These are phyloP conservation scores for Morelia viridis DNA, from an alignment of 2,797 vertebrate genomes.

Conservation along the genomic window DNA sequence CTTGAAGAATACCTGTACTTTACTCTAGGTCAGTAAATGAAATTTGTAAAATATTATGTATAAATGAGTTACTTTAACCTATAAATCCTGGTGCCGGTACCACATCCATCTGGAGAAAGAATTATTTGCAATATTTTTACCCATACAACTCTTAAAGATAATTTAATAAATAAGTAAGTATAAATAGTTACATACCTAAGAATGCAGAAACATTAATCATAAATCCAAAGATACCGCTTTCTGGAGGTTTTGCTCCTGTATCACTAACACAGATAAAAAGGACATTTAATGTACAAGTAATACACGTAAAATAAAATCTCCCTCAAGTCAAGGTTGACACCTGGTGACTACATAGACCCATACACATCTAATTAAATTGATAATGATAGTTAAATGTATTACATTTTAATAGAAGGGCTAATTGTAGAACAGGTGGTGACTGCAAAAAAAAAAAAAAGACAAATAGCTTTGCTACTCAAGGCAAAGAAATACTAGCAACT, in stretches of 20 bases:
- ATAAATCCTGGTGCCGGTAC: not conserved
- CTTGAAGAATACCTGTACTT: not conserved
- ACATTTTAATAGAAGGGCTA: not conserved
- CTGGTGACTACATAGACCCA: not conserved
- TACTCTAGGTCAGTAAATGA: not conserved
- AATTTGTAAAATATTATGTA: not conserved
- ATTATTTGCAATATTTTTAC: not conserved
- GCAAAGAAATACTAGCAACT: not conserved
- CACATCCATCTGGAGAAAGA: not conserved
- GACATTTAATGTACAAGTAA: not conserved
- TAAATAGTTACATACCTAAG: conserved; percentile 79
- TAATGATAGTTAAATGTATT: not conserved
- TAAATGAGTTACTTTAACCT: not conserved
- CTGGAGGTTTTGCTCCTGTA: conserved; percentile 85
- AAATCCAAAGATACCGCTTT: conserved; percentile 93
- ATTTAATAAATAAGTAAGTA: not conserved
- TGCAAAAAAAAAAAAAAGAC: not conserved
- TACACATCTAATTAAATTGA: not conserved
- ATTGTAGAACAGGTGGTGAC: not conserved
- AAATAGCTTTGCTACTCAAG: not conserved
- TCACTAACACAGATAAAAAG: conserved; percentile 77
- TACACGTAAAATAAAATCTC: not conserved
- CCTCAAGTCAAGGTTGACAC: not conserved
- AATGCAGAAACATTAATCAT: conserved; percentile 91
- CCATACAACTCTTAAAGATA: not conserved